Evolutionary conservation across 2,888 invertebrate genomes (phyloP).

Genomic region (Pantelozetes paolii): DNA sequence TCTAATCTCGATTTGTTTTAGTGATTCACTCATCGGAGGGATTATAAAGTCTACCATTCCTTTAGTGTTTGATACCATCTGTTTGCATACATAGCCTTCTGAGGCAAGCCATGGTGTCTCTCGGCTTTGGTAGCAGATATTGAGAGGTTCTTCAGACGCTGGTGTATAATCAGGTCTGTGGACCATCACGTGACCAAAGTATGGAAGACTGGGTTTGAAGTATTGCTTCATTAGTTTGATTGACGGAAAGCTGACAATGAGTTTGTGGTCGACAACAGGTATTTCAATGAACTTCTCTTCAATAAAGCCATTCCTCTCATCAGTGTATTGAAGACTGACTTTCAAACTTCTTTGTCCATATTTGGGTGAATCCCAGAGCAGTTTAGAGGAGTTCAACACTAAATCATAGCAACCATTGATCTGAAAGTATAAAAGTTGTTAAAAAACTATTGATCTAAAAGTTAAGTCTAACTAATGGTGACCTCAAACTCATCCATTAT

Average conservation of each 20-base stretch:
- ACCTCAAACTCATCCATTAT: neutral
- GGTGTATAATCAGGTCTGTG: constrained; percentile 22
- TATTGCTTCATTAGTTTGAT: constrained; percentile 16
- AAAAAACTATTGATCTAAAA: too few species aligned
- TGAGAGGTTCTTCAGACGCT: neutral
- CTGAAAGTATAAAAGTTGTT: constrained; percentile 2
- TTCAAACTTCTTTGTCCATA: constrained; percentile 6
- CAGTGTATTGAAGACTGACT: constrained; percentile 6
- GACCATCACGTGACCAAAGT: constrained; percentile 26
- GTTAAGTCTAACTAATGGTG: too few species aligned
- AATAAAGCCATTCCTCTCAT: neutral
- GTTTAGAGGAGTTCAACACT: neutral
- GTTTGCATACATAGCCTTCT: neutral
- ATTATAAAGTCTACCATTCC: constrained; percentile 17
- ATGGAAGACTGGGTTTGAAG: constrained; percentile 35
- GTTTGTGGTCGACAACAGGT: neutral
- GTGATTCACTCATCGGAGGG: neutral
- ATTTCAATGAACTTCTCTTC: neutral
- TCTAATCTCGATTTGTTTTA: constrained; percentile 22
- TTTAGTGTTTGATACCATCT: neutral
- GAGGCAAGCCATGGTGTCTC: constrained; percentile 11
- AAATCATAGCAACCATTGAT: neutral
- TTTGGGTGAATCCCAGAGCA: constrained; percentile 6
- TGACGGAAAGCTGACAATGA: constrained; percentile 14
- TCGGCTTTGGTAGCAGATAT: constrained; percentile 17